phyloP scores from a whole-genome alignment of 2,113 vertebrate species.

The Bagarius yarrelli region DNA sequence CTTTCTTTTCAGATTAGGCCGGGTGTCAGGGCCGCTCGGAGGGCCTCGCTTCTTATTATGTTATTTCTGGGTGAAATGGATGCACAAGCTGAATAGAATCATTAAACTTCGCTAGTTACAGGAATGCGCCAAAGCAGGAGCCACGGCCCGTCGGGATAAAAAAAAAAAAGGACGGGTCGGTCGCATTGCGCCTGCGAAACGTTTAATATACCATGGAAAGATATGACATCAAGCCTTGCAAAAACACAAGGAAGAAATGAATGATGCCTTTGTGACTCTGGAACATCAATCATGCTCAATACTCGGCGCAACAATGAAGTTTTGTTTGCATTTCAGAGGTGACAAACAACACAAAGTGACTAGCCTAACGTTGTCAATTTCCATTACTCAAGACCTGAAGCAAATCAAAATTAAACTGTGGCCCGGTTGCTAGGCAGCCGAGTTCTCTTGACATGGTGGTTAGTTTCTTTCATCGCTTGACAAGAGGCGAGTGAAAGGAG shows the following conservation, averaged over 20 bases:
- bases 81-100: constrained; percentile 77
- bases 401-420: constrained; percentile 99
- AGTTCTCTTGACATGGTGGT: constrained; percentile 99
- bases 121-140: constrained; percentile 64
- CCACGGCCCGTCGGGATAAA: constrained; percentile 75
- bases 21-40: constrained; percentile 70
- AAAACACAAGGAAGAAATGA: constrained; percentile 92
- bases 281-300: constrained; percentile 88
- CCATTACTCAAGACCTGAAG: constrained; percentile 96
- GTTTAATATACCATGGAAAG: constrained; percentile 96
- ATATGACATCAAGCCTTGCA: constrained; percentile 95
- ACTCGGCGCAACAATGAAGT: constrained; percentile 92
- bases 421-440: constrained; percentile 97
- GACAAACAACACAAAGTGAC: constrained; percentile 97
- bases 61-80: constrained; percentile 83
- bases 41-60: constrained; percentile 83
- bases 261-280: constrained; percentile 92
- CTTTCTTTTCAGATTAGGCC: constrained; percentile 68
- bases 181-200: constrained; percentile 80
- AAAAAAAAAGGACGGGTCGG: constrained; percentile 71
- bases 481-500: constrained; percentile 99
- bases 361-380: constrained; percentile 97
- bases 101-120: constrained; percentile 83
- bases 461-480: constrained; percentile 99
- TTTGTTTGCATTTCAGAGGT: constrained; percentile 98